Conservation (phyloP, 2,113 vertebrate genomes). For the Pelecanus crispus region DNA sequence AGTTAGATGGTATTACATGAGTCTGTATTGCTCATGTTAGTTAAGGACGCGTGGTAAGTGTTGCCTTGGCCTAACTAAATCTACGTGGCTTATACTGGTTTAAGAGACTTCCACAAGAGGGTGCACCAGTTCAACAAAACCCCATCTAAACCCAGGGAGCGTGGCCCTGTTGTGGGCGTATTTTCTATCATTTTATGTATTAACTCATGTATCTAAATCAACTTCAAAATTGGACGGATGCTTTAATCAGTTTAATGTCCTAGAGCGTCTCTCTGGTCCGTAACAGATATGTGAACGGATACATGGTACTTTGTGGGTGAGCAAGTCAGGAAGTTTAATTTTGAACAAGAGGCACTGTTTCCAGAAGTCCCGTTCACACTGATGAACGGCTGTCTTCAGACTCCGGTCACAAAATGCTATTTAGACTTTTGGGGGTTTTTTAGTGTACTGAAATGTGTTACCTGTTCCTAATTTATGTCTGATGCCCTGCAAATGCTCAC, state of each 20-base stretch:
- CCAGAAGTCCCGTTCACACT: accelerated
- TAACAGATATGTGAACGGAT: background rate
- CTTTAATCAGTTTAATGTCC: background rate
- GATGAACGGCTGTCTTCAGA: background rate
- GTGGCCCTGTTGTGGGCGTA: accelerated
- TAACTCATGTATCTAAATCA: background rate
- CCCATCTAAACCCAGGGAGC: accelerated
- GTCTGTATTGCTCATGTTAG: background rate
- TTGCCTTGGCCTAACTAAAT: background rate
- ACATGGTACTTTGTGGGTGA: background rate
- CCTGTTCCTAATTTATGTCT: background rate
- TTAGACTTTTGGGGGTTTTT: background rate
- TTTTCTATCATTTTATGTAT: background rate
- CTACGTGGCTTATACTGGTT: background rate
- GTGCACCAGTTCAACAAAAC: background rate
- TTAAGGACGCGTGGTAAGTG: accelerated
- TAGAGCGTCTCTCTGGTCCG: background rate
- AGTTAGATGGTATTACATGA: background rate
- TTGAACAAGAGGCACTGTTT: background rate
- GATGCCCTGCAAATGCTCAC: background rate
- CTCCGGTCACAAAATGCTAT: background rate
- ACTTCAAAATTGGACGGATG: too few relatives aligned
- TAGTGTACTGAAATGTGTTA: background rate
- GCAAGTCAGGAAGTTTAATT: background rate
- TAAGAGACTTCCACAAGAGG: conserved; percentile 23